A percentile compares a stretch with the other conserved stretches of the same genome.
phyloP scores from a whole-genome alignment of 2,888 invertebrate species.

The Cosmia pyralina region DNA sequence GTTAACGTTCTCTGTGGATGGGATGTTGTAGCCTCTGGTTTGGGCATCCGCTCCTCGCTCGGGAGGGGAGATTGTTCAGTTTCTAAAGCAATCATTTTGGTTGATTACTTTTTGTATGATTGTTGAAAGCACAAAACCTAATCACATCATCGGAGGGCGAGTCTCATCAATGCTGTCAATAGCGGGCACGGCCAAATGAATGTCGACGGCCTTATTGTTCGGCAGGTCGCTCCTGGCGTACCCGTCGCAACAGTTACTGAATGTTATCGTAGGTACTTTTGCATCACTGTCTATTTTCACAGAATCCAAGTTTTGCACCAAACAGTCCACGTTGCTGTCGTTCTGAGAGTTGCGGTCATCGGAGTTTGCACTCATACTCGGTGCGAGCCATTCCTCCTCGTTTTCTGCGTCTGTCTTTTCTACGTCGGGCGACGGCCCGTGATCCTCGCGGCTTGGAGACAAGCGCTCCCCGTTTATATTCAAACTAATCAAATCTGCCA shows the following conservation, averaged over 20 bases:
- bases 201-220: constrained; percentile 80
- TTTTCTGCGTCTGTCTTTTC: constrained; percentile 77
- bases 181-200: constrained; percentile 86
- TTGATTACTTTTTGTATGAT: constrained; percentile 60
- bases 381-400: constrained; percentile 87
- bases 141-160: constrained; percentile 87
- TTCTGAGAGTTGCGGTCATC: constrained; percentile 76
- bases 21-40: constrained; percentile 82
- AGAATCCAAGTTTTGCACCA: constrained; percentile 80
- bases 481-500: constrained; percentile 83
- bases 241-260: constrained; percentile 87
- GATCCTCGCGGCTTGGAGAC: constrained; percentile 78
- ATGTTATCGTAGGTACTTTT: constrained; percentile 86
- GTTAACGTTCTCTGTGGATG: constrained; percentile 88
- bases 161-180: constrained; percentile 84
- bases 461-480: constrained; percentile 82
- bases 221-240: constrained; percentile 75
- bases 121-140: constrained; percentile 64
- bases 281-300: constrained; percentile 83
- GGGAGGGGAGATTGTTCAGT: constrained; percentile 83
- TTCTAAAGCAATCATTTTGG: constrained; percentile 87
- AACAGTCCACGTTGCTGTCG: constrained; percentile 78
- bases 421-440: constrained; percentile 76
- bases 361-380: constrained; percentile 85
- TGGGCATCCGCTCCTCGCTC: constrained; percentile 81